Conservation (phyloP, 37 sponge, comb jelly and placozoan genomes). For the Dysidea cf. avara region DNA sequence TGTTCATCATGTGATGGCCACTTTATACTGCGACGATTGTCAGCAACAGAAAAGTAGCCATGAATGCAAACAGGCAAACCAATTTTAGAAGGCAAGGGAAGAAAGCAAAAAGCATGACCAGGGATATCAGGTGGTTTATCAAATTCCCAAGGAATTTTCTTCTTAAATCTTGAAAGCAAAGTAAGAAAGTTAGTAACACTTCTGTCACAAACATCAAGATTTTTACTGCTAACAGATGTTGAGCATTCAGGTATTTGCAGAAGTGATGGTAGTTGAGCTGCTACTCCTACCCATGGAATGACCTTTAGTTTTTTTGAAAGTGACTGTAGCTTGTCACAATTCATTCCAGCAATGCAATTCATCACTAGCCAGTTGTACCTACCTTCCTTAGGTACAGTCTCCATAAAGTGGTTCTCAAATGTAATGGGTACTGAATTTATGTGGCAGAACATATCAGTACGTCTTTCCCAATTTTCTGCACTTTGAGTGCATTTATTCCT, state of each 20-base stretch:
- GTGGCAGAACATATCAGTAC: neutral
- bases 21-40: conserved; percentile 70
- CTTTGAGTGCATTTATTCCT: neutral
- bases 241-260: neutral
- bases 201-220: neutral
- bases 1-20: conserved; percentile 75
- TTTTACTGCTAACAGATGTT: neutral
- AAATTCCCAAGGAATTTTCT: conserved; percentile 3
- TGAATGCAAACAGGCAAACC: conserved; percentile 73
- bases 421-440: neutral
- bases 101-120: conserved; percentile 81
- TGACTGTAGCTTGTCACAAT: neutral
- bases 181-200: neutral
- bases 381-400: neutral
- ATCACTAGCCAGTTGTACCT: conserved; percentile 51
- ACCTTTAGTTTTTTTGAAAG: conserved; percentile 31
- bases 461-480: neutral
- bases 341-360: conserved; percentile 42
- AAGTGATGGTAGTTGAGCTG: conserved; percentile 29
- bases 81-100: conserved; percentile 66
- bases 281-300: conserved; percentile 78
- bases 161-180: neutral
- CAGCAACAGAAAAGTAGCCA: conserved; percentile 76
- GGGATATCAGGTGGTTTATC: neutral
- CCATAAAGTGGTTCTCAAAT: no score